Percentiles rank a stretch among this genome's conserved stretches.
These are phyloP conservation scores for Pseudopleuronectes americanus DNA, from an alignment of 2,797 vertebrate genomes.

Conservation along the genomic window DNA sequence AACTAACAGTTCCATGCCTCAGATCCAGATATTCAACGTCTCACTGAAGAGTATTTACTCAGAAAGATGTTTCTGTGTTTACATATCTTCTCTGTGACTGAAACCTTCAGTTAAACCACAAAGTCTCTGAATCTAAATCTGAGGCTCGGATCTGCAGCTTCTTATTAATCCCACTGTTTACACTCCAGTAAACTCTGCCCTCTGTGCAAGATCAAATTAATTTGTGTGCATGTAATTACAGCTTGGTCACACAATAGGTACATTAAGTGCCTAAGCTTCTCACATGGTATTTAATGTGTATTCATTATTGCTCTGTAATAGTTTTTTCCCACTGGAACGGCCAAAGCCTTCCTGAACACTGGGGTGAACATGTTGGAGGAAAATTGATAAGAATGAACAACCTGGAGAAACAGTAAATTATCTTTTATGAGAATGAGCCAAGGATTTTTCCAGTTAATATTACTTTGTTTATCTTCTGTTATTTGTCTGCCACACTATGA, in stretches of 20 bases:
- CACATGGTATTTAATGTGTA: slow-evolving; percentile 17
- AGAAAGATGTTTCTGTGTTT: not conserved
- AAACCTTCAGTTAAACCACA: slow-evolving; percentile 11
- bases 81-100: slow-evolving; percentile 8
- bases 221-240: slow-evolving; percentile 51
- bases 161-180: slow-evolving; percentile 32
- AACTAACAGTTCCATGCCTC: not conserved
- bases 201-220: slow-evolving; percentile 49
- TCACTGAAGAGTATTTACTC: too few relatives aligned
- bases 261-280: slow-evolving; percentile 12
- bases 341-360: not conserved
- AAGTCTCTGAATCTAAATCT: not conserved
- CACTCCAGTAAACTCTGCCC: slow-evolving; percentile 33
- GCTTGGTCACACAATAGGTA: slow-evolving; percentile 28
- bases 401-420: not conserved
- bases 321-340: slow-evolving; percentile 16
- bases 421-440: not conserved
- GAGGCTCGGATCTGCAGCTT: slow-evolving; percentile 17
- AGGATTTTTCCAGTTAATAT: not conserved
- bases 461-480: not conserved
- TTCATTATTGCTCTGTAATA: slow-evolving; percentile 26
- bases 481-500: not conserved
- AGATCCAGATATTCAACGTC: not conserved
- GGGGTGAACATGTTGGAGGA: not conserved
- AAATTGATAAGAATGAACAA: slow-evolving; percentile 1